These are phyloP conservation scores for Argyresthia albistria DNA, from an alignment of 2,888 invertebrate species.

Conservation along the genomic window DNA sequence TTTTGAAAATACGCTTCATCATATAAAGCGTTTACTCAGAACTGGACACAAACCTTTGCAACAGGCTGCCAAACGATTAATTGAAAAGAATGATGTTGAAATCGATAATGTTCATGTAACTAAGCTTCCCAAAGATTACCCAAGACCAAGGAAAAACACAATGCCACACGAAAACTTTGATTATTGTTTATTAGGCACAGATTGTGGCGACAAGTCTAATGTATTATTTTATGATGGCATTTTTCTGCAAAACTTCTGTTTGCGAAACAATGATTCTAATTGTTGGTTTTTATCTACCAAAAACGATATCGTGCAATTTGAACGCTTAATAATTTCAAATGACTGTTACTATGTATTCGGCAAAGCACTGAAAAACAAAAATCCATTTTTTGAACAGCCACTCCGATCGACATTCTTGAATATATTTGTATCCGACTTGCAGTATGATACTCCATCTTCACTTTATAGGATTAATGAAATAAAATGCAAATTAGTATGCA, in stretches of 20 bases:
- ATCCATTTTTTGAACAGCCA: neutral
- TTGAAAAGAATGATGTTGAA: slow-evolving; percentile 3
- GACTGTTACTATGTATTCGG: too few species aligned
- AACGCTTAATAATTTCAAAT: neutral
- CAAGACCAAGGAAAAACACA: neutral
- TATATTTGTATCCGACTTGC: neutral
- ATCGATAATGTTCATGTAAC: neutral
- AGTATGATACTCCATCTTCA: too few species aligned
- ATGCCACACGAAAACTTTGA: neutral
- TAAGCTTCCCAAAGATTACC: neutral
- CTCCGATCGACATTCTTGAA: neutral
- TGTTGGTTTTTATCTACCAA: neutral
- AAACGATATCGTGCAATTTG: neutral
- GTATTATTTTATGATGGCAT: too few species aligned
- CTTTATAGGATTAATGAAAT: too few species aligned
- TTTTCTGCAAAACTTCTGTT: too few species aligned
- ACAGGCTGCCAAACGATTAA: slow-evolving; percentile 9
- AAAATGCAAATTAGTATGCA: neutral
- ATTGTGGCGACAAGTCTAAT: too few species aligned
- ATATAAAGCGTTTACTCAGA: slow-evolving; percentile 3
- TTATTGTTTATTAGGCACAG: too few species aligned
- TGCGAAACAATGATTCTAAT: too few species aligned
- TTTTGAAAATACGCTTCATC: slow-evolving; percentile 5
- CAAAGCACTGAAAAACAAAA: neutral
- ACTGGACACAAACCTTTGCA: slow-evolving; percentile 9